Base-by-base conservation (phyloP, 1,140 invertebrate genomes). In the Pissodes strobi region DNA sequence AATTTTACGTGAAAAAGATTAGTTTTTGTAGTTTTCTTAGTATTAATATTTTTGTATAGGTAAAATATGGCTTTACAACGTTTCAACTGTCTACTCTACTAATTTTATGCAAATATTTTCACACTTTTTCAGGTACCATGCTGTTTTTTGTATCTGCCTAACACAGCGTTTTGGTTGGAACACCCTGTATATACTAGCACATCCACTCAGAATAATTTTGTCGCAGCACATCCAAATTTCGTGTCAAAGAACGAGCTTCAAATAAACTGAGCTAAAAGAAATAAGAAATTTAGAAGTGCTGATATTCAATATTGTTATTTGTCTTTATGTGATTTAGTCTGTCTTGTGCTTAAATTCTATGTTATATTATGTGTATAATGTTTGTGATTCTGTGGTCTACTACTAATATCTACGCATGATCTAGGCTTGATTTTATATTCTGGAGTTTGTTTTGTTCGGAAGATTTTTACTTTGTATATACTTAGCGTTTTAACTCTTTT, bases 141-240 rank as follows among this genome's bases (percentile, higher is more conserved):
- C n/a, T n/a, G n/a, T n/a, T n/a, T n/a, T n/a, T n/a, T 43, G 39
- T n/a, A 43, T 9, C 6, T 43, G 10, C 13, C 10, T 43, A 43
- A 8, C 39, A 43, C 39, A 43, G 10, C 27, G 37, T 61, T 61
- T 51, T 61, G 43, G 57, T 59, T 59, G 57, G 57, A 37, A 59
- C 57, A 59, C 43, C 57, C 57, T 59, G 57, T 59, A 49, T 59
- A 59, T 48, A 59, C 57, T 59, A 59, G 57, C 57, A 59, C 57
- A 59, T 59, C 57, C 45, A 59, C 57, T 59, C 45, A 18, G 17
- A 55, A 15, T 30, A 52, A 2, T 22, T 23, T 45, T 46, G 10
- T 57, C 22, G 30, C 22, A 57, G 53, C 53, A 57, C 53, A 43
- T 57, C 53, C 38, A 49, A 59, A 59, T 59, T 59, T 59, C 43